Evolutionary conservation across 2,797 vertebrate genomes (phyloP).

Genomic region (Neostethus bicornis): DNA sequence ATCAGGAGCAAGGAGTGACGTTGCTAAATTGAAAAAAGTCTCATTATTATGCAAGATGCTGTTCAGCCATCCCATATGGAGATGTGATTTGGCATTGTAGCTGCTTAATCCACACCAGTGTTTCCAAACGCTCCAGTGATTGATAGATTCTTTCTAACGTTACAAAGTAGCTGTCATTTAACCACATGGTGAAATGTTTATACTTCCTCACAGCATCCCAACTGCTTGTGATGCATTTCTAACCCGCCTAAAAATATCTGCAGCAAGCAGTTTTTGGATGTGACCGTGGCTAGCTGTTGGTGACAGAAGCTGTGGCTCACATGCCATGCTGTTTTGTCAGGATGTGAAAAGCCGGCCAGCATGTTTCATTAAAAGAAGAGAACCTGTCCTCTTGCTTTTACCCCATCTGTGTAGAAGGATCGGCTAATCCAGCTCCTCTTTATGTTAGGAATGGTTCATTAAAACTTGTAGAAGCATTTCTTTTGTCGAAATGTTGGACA

Average conservation of each 20-base stretch:
- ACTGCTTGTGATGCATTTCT: constrained; percentile 41
- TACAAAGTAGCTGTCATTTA: constrained; percentile 17
- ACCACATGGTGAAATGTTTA: constrained; percentile 7
- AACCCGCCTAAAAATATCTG: constrained; percentile 58
- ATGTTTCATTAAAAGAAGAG: constrained; percentile 43
- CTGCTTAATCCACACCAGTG: constrained; percentile 16
- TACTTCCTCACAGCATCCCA: constrained; percentile 1
- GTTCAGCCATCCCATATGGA: not conserved
- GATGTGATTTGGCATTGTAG: constrained; percentile 15
- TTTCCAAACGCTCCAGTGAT: constrained; percentile 30
- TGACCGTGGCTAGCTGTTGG: constrained; percentile 68
- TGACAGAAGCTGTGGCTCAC: constrained; percentile 65
- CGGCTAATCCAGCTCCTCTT: not conserved
- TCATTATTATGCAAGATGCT: not conserved
- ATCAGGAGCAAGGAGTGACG: not conserved
- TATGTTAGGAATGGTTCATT: not conserved
- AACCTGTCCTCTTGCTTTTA: constrained; percentile 29
- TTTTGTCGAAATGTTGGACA: constrained; percentile 2
- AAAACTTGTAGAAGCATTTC: constrained; percentile 11
- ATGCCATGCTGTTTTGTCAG: constrained; percentile 67
- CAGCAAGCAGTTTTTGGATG: constrained; percentile 51
- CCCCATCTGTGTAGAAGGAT: constrained; percentile 9
- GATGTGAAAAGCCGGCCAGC: constrained; percentile 57
- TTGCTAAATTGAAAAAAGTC: not conserved
- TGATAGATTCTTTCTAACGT: constrained; percentile 5